Evolutionary conservation across 2,888 invertebrate genomes (phyloP).

Genomic region (Chesias legatella): DNA sequence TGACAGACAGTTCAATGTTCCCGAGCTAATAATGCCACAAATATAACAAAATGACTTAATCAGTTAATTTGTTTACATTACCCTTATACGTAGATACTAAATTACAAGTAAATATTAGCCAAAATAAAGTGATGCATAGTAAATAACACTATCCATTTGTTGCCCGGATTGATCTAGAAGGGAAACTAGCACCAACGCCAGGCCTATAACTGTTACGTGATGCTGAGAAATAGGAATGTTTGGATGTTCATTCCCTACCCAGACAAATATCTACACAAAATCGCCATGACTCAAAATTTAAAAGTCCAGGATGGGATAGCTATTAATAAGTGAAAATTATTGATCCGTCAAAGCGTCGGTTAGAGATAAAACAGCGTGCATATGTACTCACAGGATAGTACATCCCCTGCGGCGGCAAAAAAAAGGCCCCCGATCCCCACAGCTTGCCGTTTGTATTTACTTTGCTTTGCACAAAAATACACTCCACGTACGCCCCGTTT

Average conservation of each 20-base stretch:
- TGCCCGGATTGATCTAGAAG: no score
- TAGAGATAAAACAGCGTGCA: constrained; percentile 29
- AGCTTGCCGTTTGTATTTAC: constrained; percentile 93
- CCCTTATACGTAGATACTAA: no score
- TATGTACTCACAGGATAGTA: constrained; percentile 97
- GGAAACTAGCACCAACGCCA: no score
- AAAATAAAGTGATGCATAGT: no score
- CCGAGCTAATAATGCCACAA: no score
- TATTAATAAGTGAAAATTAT: constrained; percentile 17
- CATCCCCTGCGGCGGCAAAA: constrained; percentile 98
- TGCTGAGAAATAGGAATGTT: constrained; percentile 8
- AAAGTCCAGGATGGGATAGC: constrained; percentile 1
- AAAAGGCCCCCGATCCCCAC: constrained; percentile 98
- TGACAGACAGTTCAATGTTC: constrained; percentile 32
- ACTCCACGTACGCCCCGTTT: constrained; percentile 71
- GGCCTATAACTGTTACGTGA: constrained; percentile 13
- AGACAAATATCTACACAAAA: constrained; percentile 16
- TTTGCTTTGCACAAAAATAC: constrained; percentile 81
- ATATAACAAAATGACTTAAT: no score
- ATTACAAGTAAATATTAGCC: no score
- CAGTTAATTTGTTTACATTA: constrained; percentile 9
- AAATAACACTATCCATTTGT: background rate
- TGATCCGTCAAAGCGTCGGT: constrained; percentile 13
- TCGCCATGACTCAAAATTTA: constrained; percentile 15
- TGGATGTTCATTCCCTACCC: constrained; percentile 3